phyloP scores from a whole-genome alignment of 1,140 invertebrate species.

The Ostrea denselamellosa region DNA sequence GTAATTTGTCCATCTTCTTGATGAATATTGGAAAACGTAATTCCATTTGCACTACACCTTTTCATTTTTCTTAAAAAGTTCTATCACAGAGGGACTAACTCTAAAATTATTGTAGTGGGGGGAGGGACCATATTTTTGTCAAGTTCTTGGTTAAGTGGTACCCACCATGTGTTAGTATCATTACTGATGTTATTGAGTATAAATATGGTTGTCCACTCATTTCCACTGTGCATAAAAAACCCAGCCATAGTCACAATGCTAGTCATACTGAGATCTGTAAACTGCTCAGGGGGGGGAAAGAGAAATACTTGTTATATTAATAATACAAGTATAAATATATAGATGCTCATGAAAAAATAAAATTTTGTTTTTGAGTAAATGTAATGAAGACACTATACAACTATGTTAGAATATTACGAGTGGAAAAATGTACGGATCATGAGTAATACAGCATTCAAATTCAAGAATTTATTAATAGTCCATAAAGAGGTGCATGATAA shows the following conservation, averaged over 20 bases:
- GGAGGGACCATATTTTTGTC: neutral
- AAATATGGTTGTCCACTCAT: conserved; percentile 10
- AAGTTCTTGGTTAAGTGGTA: conserved; percentile 5
- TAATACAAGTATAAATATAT: neutral
- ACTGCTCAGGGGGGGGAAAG: neutral
- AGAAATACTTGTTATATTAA: neutral
- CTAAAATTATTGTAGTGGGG: conserved; percentile 34
- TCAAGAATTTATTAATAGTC: conserved; percentile 8
- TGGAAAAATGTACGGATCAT: neutral
- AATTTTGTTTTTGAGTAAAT: conserved; percentile 4
- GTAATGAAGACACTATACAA: conserved; percentile 25
- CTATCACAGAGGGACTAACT: neutral
- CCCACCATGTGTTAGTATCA: conserved; percentile 17
- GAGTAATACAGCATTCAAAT: conserved; percentile 22
- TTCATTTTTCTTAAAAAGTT: neutral
- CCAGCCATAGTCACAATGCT: neutral
- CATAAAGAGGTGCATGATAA: conserved; percentile 1
- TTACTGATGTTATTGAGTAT: conserved; percentile 17
- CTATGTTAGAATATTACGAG: conserved; percentile 18
- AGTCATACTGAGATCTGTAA: neutral
- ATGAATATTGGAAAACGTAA: neutral
- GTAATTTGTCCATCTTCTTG: conserved; percentile 17
- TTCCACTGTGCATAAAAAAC: conserved; percentile 13
- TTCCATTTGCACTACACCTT: conserved; percentile 11
- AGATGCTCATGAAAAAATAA: conserved; percentile 13